These are phyloP conservation scores for Xiphias gladius DNA, from an alignment of 2,113 vertebrate genomes.

Conservation along the genomic window DNA sequence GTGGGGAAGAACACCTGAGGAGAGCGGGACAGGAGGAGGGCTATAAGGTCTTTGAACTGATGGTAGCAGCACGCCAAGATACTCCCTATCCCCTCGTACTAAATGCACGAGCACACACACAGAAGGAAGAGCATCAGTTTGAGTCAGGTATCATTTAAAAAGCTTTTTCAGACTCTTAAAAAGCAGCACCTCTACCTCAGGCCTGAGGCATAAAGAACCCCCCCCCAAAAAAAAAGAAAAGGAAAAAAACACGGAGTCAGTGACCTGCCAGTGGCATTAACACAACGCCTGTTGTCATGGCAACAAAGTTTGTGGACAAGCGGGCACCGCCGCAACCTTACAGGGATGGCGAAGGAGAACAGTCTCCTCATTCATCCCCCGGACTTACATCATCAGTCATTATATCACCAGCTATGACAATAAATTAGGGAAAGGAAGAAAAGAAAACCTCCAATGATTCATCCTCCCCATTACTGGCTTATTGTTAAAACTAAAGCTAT, in stretches of 20 bases:
- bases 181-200: background rate
- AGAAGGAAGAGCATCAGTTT: background rate
- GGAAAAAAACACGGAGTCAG: background rate
- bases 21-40: slow-evolving; percentile 6
- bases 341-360: slow-evolving; percentile 1
- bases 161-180: background rate
- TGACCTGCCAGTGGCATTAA: slow-evolving; percentile 16
- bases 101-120: background rate
- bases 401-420: slow-evolving; percentile 14
- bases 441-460: slow-evolving; percentile 8
- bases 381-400: slow-evolving; percentile 33
- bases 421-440: slow-evolving; percentile 27
- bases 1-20: slow-evolving; percentile 42
- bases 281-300: slow-evolving; percentile 18
- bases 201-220: background rate
- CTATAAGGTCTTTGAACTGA: background rate
- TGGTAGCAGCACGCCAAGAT: background rate
- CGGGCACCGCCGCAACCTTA: background rate
- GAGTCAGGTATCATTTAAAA: background rate
- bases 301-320: slow-evolving; percentile 45
- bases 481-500: background rate
- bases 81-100: too few relatives aligned
- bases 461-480: background rate
- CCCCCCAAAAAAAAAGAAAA: background rate
- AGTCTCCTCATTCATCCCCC: slow-evolving; percentile 32